Percentiles rank a stretch among this genome's conserved stretches.
Conservation (phyloP, 2,888 invertebrate species). For the Scaptomyza tumidula region DNA sequence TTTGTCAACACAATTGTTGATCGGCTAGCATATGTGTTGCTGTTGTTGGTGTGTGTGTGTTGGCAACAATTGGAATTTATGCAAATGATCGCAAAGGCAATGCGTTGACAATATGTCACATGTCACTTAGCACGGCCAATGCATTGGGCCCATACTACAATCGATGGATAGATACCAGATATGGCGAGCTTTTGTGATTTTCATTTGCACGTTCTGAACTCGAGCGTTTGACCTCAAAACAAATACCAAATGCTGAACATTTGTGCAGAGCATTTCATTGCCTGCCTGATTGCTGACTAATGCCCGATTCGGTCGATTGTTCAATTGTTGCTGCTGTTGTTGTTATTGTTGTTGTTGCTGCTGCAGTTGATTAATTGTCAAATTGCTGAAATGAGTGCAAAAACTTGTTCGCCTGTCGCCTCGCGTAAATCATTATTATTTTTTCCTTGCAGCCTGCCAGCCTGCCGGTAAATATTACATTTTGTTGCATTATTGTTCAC, state of each 20-base stretch:
- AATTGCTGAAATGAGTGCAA: constrained; percentile 80
- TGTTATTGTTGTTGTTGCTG: constrained; percentile 50
- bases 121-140: constrained; percentile 75
- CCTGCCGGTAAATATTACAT: constrained; percentile 13
- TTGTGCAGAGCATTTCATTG: constrained; percentile 59
- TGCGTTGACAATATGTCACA: constrained; percentile 83
- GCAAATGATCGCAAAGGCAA: constrained; percentile 77
- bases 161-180: constrained; percentile 45
- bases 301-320: constrained; percentile 60
- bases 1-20: constrained; percentile 75
- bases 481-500: constrained; percentile 32
- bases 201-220: constrained; percentile 72
- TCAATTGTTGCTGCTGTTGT: no score
- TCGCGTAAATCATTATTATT: constrained; percentile 75
- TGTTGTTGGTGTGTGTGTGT: constrained; percentile 25
- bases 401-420: constrained; percentile 75
- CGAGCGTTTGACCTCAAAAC: constrained; percentile 68
- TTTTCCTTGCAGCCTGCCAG: constrained; percentile 17
- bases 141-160: constrained; percentile 36
- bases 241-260: constrained; percentile 46
- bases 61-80: constrained; percentile 78
- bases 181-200: constrained; percentile 50
- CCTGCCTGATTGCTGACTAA: constrained; percentile 65
- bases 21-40: constrained; percentile 39
- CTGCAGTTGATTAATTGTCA: constrained; percentile 78